Evolutionary conservation across 2,888 invertebrate genomes (phyloP).

Genomic region (Eustalomyia histrio): DNA sequence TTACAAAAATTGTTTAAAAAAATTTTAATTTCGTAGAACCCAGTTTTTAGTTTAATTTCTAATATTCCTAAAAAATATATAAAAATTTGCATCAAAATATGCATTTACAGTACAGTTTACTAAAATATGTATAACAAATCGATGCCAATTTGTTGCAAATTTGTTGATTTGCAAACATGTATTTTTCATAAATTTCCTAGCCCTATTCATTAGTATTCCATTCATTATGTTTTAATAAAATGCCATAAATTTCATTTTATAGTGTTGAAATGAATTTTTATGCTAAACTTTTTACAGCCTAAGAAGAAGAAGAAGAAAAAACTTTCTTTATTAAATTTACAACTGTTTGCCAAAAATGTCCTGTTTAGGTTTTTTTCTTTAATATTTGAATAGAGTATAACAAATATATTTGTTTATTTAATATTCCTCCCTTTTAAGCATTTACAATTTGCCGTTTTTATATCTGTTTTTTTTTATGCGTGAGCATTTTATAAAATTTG

Average conservation of each 20-base stretch:
- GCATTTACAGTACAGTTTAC: too few relatives aligned
- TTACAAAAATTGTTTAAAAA: too few relatives aligned
- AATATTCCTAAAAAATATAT: too few relatives aligned
- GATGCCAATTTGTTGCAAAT: too few relatives aligned
- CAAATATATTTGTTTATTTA: constrained; percentile 19
- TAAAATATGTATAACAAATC: too few relatives aligned
- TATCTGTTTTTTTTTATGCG: constrained; percentile 48
- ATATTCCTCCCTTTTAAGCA: constrained; percentile 27
- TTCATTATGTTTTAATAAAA: neutral
- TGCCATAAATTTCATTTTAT: constrained; percentile 51
- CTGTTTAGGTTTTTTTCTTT: constrained; percentile 33
- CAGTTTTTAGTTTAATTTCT: too few relatives aligned
- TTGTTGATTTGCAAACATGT: too few relatives aligned
- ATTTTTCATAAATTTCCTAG: too few relatives aligned
- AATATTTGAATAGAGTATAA: neutral
- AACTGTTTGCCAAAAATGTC: constrained; percentile 57
- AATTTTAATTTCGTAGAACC: too few relatives aligned
- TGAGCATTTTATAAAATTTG: constrained; percentile 56
- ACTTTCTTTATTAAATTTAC: constrained; percentile 52
- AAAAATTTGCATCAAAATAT: too few relatives aligned
- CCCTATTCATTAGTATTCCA: constrained; percentile 58
- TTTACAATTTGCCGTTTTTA: constrained; percentile 18
- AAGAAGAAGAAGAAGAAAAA: constrained; percentile 12
- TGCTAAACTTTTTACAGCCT: constrained; percentile 5
- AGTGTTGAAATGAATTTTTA: constrained; percentile 29